These are phyloP conservation scores for Helarctos malayanus DNA, from an alignment of 2,797 vertebrate genomes.

Conservation along the genomic window DNA sequence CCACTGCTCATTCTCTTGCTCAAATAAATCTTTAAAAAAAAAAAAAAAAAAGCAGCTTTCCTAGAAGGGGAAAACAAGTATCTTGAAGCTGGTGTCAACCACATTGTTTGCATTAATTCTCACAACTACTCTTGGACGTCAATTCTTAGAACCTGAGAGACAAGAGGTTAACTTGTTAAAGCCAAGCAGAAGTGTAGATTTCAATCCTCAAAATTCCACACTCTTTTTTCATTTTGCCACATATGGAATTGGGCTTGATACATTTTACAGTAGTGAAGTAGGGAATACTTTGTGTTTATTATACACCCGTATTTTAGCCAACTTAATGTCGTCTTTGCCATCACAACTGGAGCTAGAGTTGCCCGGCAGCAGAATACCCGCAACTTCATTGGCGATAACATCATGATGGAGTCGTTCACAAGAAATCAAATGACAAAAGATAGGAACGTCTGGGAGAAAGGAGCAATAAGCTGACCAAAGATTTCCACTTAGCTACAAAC, in stretches of 20 bases:
- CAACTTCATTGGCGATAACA: neutral
- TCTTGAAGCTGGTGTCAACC: neutral
- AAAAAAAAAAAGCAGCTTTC: neutral
- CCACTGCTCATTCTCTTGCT: too few species aligned
- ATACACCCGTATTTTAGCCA: slow-evolving; percentile 26
- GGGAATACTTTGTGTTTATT: neutral
- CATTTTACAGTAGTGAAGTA: neutral
- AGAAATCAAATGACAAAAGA: slow-evolving; percentile 23
- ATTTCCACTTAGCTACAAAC: neutral
- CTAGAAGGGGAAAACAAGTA: neutral
- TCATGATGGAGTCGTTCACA: neutral
- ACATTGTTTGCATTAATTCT: neutral
- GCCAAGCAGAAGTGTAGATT: neutral
- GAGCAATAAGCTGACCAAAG: neutral
- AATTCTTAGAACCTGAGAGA: slow-evolving; percentile 28
- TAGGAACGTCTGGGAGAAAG: neutral
- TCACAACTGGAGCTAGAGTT: slow-evolving; percentile 26
- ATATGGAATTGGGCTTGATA: neutral
- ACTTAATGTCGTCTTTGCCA: neutral
- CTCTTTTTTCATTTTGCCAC: neutral
- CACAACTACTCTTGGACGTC: neutral
- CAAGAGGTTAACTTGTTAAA: neutral
- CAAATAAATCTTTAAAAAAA: neutral
- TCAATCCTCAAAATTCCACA: slow-evolving; percentile 13
- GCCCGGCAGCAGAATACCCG: slow-evolving; percentile 10